Evolutionary conservation across 2,797 vertebrate genomes (phyloP), one percentile per base, ranked within the genome.

Genomic region (Typhlichthys eigenmanni): DNA sequence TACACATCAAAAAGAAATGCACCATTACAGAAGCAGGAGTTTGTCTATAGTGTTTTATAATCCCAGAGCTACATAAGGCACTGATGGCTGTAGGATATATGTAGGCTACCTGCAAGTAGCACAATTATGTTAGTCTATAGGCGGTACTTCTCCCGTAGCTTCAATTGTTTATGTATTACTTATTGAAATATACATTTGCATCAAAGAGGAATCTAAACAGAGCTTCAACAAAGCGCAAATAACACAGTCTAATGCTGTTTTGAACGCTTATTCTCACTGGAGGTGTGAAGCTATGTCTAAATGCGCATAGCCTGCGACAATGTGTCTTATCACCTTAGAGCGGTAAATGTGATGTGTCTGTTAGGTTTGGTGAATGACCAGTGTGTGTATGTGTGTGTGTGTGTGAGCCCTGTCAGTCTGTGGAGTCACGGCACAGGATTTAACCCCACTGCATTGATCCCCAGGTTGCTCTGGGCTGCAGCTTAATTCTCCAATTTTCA

Each of bases 401-500:
- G 72, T 85, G 78, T 47, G 74, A 72, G 72, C 2, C 58, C 71
- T 73, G 82, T 86, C 74, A 74, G 76, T 75, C 78, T 75, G 79
- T 82, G 74, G 69, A 79, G 76, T 76, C 66, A 61, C 84, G 85
- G 82, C 86, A 86, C 76, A 74, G 83, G 87, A 88, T 90, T 92
- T 92, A 88, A 89, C 91, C 90, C 77, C 86, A 72, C 74, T 52
- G 62, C 80, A 86, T 84, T 88, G 90, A 91, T 90, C 91, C 86
- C 72, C 67, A 69, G 71, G 81, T 87, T 89, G 87, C 88, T 86
- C 70, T 14, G 78, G 85, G 83, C 81, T 78, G 72, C 76, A 8
- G 74, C 82, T 90, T 92, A 92, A 92, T 91, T 91, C 87, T 89
- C 85, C 89, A 91, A 92, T 93, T 93, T 93, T 93, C 91, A 93